Evolutionary conservation across 2,888 invertebrate species (phyloP), one percentile per base, ranked within the genome.

Genomic region (Melanostoma mellinum): DNA sequence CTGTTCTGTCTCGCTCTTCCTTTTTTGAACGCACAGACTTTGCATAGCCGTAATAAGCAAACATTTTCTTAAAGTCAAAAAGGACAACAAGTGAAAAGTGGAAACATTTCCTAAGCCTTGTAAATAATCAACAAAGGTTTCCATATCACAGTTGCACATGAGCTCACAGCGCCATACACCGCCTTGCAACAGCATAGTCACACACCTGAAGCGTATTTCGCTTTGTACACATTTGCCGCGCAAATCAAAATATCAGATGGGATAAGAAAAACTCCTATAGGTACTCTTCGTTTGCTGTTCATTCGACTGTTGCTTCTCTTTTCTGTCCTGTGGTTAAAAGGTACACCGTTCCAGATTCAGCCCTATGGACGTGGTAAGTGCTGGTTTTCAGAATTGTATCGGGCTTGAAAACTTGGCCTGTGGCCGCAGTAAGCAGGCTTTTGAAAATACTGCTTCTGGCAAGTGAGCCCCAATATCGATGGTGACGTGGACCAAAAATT

Each of bases 271-370:
- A 65, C 53, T 48, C 35, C 20, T 20, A 1, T 20, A 20, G 20
- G 6, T 78, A 74, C 52, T 78, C 58, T 68, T 69, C 65, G 84
- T 79, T 84, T 79, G 84, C 44, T 79, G 69, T 75, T 60, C 79
- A 79, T 79, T 79, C 74, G 74, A 84, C 79, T 84, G 79, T 84
- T 79, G 79, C 74, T 84, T 44, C 50, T 48, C 74, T 84, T 78
- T 79, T 84, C 79, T 84, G 84, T 71, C 65, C 74, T 84, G 78
- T 67, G 74, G 84, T 75, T 79, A 79, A 79, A 74, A 71, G 79
- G 84, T 84, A 84, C 84, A 75, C 84, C 79, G 36, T 84, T 71
- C 48, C 79, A 84, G 79, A 79, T 84, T 75, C 84, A 79, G 65
- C 65, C 42, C 69, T 46, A 48, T 20, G 44, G 8, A 4, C 9